Base-by-base conservation (phyloP, 2,797 vertebrate species). In the Pteropus rufus region DNA sequence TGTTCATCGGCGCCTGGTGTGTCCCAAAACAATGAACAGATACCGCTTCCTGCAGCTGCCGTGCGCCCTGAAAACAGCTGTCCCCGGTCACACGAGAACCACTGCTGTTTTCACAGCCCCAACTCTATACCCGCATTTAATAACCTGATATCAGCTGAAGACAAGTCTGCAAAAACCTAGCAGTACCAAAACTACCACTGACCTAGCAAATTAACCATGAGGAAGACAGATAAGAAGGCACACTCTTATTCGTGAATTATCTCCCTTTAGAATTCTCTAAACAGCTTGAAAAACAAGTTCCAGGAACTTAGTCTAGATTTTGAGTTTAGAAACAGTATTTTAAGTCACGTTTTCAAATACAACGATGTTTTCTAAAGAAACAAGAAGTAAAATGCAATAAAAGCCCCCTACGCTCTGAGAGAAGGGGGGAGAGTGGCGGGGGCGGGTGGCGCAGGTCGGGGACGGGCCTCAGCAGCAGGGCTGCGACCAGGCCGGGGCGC, bases 141-240 rank as follows among this genome's bases (percentile, higher is more conserved):
- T 72, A 58, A 39, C 44, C 34, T 36, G 73, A 3, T 9, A 62
- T 29, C 29, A 54, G 29, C 21, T 19, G 49, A 52, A 89, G 46
- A 46, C 36, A 14, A 54, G 34, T 60, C 62, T 75, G 79, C 87
- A 29, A 76, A 81, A 92, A 96, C 87, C 83, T 80, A 54, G 56
- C 69, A 72, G n/a, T 95, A 88, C 91, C 58, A 60, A 64, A 14
- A 67, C 19, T 41, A 72, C 58, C 11, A 93, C 87, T 91, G 93
- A 97, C 93, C 89, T 73, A 82, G 70, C 70, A 49, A 82, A 77
- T 92, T 77, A 67, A 31, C 93, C 75, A 76, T 84, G 10, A 54
- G 72, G 41, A 67, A 18, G 31, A 58, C 87, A 29, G 19, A 10
- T 9, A 31, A 56, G 56, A 70, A 46, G 79, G 54, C 26, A 34